Percentiles rank a stretch among this genome's conserved stretches.
These are phyloP conservation scores for Gasterosteus aculeatus DNA, from an alignment of 2,113 vertebrate species.

Conservation along the genomic window DNA sequence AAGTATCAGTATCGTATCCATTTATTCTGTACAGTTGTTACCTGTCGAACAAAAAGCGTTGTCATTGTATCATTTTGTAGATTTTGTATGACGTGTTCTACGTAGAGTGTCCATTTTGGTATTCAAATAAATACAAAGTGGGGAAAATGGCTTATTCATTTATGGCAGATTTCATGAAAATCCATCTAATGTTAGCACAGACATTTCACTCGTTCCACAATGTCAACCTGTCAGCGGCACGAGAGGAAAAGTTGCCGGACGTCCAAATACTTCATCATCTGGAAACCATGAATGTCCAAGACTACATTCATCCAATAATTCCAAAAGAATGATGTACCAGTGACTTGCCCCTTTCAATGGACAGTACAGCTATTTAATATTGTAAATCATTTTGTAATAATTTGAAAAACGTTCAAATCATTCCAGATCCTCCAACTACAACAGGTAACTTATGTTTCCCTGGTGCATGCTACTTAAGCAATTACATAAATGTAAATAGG, in stretches of 20 bases:
- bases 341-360: no score
- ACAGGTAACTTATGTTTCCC: not conserved
- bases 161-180: no score
- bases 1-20: conserved; percentile 79
- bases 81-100: conserved; percentile 82
- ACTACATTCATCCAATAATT: not conserved
- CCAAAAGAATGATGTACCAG: not conserved
- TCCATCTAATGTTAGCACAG: no score
- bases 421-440: not conserved
- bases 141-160: not conserved
- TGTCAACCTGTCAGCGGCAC: not conserved
- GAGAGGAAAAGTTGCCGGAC: not conserved
- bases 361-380: no score
- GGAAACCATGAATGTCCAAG: not conserved
- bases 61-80: conserved; percentile 80
- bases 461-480: not conserved
- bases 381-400: no score
- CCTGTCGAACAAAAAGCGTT: conserved; percentile 75
- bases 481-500: not conserved
- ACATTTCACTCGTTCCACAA: not conserved
- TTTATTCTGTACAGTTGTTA: conserved; percentile 79
- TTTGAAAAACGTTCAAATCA: not conserved
- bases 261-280: not conserved
- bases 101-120: conserved; percentile 79
- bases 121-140: conserved; percentile 75